Evolutionary conservation across 2,888 invertebrate genomes (phyloP).

Genomic region (Phalera bucephala): DNA sequence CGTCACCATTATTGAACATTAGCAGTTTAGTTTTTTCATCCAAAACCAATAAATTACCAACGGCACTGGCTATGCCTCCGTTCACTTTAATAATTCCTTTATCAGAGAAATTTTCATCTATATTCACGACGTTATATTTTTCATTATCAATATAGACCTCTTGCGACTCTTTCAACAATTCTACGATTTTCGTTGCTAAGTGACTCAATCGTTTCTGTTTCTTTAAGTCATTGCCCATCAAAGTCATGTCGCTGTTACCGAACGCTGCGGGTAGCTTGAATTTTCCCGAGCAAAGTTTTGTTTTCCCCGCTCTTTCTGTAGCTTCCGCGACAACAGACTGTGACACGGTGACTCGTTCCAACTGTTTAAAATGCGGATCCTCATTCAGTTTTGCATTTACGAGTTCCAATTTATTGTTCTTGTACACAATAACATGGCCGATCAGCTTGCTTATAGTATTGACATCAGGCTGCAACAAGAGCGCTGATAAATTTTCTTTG

Average conservation of each 20-base stretch:
- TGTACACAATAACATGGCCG: too few relatives aligned
- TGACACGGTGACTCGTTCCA: too few relatives aligned
- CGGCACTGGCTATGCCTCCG: background rate
- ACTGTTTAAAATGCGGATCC: too few relatives aligned
- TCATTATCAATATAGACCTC: background rate
- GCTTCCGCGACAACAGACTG: constrained; percentile 5
- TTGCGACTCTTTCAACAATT: background rate
- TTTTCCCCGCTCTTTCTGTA: constrained; percentile 6
- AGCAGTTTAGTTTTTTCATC: background rate
- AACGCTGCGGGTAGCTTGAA: constrained; percentile 18
- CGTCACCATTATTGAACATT: background rate
- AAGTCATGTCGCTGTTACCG: constrained; percentile 19
- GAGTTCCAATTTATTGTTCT: too few relatives aligned
- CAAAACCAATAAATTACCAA: background rate
- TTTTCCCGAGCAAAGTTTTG: constrained; percentile 1
- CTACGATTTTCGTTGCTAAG: background rate
- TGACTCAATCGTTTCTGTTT: constrained; percentile 2
- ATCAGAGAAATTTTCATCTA: background rate
- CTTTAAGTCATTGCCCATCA: constrained; percentile 6
- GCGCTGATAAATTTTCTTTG: too few relatives aligned
- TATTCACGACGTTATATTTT: background rate
- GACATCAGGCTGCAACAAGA: too few relatives aligned
- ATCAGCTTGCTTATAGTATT: too few relatives aligned
- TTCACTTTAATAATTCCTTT: background rate
- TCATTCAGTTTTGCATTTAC: too few relatives aligned